These are phyloP conservation scores for Neoscelio sp. DNA, from an alignment of 2,888 invertebrate species.

Conservation along the genomic window DNA sequence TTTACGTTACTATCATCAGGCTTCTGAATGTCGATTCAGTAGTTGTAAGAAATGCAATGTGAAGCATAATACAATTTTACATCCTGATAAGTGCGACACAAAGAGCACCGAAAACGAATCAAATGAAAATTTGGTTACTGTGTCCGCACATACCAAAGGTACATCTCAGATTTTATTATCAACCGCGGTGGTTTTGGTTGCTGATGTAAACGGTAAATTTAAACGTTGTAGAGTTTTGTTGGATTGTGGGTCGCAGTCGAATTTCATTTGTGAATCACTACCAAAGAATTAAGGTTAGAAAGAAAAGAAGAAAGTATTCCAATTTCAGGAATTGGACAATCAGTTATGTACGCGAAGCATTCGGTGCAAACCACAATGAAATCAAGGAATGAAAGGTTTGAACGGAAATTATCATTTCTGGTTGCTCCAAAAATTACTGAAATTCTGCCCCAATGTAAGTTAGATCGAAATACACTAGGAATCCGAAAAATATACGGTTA, in stretches of 20 bases:
- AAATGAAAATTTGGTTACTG: not conserved
- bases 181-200: conserved; percentile 29
- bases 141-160: not conserved
- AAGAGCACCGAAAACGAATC: not conserved
- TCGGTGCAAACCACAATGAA: conserved; percentile 33
- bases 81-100: not conserved
- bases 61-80: not conserved
- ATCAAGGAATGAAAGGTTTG: conserved; percentile 37
- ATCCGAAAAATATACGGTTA: no score
- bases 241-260: conserved; percentile 35
- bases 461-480: conserved; percentile 13
- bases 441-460: conserved; percentile 32
- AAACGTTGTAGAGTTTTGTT: conserved; percentile 21
- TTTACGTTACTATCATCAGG: not conserved
- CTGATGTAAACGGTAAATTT: conserved; percentile 14
- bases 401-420: conserved; percentile 29
- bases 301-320: not conserved
- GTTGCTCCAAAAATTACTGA: conserved; percentile 43
- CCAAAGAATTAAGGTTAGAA: conserved; percentile 5
- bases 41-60: not conserved
- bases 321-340: conserved; percentile 13
- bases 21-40: not conserved
- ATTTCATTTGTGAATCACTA: conserved; percentile 29
- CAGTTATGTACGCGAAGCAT: conserved; percentile 20
- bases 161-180: conserved; percentile 20